Evolutionary conservation across 2,113 vertebrate species (phyloP).

Genomic region (Heloderma charlesbogerti): DNA sequence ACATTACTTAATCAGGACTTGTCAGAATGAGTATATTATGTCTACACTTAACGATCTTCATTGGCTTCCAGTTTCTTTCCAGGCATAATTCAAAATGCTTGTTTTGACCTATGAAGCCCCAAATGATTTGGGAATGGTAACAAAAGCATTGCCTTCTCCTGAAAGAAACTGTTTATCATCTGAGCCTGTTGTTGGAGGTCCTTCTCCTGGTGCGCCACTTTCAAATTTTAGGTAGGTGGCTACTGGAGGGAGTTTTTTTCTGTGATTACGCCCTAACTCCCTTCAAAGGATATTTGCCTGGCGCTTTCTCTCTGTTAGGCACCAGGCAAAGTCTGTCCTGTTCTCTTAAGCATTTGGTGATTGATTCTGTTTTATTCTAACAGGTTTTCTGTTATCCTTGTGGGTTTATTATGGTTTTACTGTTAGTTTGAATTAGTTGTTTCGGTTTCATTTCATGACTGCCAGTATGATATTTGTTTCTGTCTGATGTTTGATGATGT

Average conservation of each 20-base stretch:
- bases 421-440: not conserved
- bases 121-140: not conserved
- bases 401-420: not conserved
- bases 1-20: not conserved
- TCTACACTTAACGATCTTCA: not conserved
- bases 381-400: not conserved
- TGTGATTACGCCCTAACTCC: not conserved
- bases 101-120: not conserved
- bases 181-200: too few relatives aligned
- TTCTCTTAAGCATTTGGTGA: not conserved
- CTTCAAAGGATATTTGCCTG: not conserved
- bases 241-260: not conserved
- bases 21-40: not conserved
- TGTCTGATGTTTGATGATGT: not conserved
- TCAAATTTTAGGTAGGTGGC: not conserved
- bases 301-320: not conserved
- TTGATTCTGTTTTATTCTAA: not conserved
- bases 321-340: not conserved
- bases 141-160: not conserved
- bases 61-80: not conserved
- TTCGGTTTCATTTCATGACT: not conserved
- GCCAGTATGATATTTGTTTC: not conserved
- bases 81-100: not conserved
- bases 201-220: not conserved
- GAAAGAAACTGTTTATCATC: not conserved